Evolutionary conservation across 2,113 vertebrate species (phyloP).

Genomic region (Bathybates hornii): DNA sequence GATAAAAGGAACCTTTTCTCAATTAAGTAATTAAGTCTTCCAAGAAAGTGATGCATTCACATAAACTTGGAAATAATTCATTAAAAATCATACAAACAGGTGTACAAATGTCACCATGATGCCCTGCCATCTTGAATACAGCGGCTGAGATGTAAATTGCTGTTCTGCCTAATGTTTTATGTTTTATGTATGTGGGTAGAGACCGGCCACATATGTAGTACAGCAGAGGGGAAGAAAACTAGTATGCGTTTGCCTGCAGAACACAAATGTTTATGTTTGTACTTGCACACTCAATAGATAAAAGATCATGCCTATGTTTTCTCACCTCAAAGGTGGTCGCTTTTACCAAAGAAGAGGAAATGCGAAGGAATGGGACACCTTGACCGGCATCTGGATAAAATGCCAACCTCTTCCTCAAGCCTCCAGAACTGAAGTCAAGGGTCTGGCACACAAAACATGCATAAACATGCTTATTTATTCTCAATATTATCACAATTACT

Average conservation of each 20-base stretch:
- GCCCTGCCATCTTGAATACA: background rate
- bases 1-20: background rate
- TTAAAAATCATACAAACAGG: background rate
- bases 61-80: background rate
- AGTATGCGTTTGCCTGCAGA: accelerated
- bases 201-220: background rate
- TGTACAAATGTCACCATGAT: background rate
- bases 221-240: background rate
- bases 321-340: background rate
- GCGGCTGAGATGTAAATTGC: background rate
- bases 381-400: background rate
- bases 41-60: background rate
- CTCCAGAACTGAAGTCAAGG: background rate
- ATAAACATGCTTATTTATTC: background rate
- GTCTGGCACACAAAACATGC: background rate
- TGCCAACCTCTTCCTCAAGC: background rate
- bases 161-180: background rate
- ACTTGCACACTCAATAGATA: background rate
- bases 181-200: background rate
- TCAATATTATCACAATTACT: background rate
- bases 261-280: background rate
- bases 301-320: background rate
- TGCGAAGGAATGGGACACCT: background rate
- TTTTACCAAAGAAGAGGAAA: background rate
- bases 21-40: background rate